Base-by-base conservation (phyloP, 2,113 vertebrate species). In the Psettodes erumei region DNA sequence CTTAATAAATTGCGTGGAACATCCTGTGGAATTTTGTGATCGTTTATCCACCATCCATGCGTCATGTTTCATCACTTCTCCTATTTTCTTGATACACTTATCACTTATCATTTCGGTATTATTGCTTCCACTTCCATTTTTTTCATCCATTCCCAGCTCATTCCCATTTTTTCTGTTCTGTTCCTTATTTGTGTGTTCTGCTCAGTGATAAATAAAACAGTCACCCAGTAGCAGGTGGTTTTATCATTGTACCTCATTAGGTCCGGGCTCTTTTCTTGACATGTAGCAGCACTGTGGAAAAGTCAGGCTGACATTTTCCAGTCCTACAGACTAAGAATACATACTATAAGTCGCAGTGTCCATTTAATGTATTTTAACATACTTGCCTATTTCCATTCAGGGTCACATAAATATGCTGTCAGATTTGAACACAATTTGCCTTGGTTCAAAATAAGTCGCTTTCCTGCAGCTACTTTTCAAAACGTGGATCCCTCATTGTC, bases 231-330 rank as follows among this genome's bases (percentile, higher is more conserved):
- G 23, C 21, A 42, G 11, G 18, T 37, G 40, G 19, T 53, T 64
- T 63, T 8, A 56, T 42, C 30, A 23, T 42, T 25, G 25, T 7
- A 10, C 32, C 47, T 61, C 35, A 62, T 61, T 61, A 18, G 2
- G n/a, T 47, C 47, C 38, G 12, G 48, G 55, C 13, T 65, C 4
- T 37, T 16, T 19, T 45, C 40, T 42, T 42, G 28, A 23, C 12
- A 23, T 7, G 7, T 18, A 10, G 3, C 43, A 59, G 21, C 12
- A 28, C 37, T 30, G 16, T 40, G 28, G 27, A 30, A 64, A 74
- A 35, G 11, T 58, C 53, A 18, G 27, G 33, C 10, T 53, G 56
- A 65, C 35, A 13, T 30, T n/a, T 64, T 60, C 60, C 60, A 35
- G 43, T 32, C 53, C 54, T 12, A 11, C 25, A 23, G 19, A 25